Percentiles rank a stretch among this genome's conserved stretches.
Evolutionary conservation across 2,797 vertebrate genomes (phyloP).

Genomic region (Catostomus latipinnis): DNA sequence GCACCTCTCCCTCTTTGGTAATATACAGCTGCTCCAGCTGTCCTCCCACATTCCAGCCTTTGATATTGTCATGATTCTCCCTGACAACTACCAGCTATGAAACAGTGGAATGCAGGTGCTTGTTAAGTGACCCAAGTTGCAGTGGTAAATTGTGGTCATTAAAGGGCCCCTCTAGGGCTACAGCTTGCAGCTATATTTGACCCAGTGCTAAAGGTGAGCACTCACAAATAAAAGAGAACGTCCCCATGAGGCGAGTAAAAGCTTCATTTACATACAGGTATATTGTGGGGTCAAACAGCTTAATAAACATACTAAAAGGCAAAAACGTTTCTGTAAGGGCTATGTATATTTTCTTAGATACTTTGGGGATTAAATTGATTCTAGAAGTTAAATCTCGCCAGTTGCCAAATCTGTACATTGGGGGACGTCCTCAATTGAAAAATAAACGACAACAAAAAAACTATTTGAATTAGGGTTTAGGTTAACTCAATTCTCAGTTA

Average conservation of each 20-base stretch:
- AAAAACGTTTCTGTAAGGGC: too few species aligned
- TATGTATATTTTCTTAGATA: too few species aligned
- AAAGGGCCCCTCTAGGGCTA: constrained; percentile 57
- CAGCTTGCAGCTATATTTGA: constrained; percentile 31
- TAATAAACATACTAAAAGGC: too few species aligned
- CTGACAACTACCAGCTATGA: constrained; percentile 61
- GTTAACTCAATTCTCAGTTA: too few species aligned
- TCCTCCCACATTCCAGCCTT: constrained; percentile 67
- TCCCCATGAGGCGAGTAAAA: constrained; percentile 11
- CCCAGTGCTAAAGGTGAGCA: constrained; percentile 13
- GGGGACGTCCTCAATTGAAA: too few species aligned
- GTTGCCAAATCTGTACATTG: too few species aligned
- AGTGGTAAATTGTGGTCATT: constrained; percentile 46
- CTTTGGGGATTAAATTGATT: too few species aligned
- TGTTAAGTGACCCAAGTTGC: constrained; percentile 37
- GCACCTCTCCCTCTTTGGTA: constrained; percentile 34
- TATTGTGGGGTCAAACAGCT: too few species aligned
- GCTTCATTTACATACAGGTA: too few species aligned
- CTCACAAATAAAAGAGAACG: constrained; percentile 13
- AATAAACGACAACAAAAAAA: too few species aligned
- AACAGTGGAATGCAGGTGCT: constrained; percentile 68
- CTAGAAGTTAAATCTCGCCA: too few species aligned
- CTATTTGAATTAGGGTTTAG: too few species aligned
- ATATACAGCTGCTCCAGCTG: constrained; percentile 32
- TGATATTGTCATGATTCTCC: constrained; percentile 62